Base-by-base conservation (phyloP, 2,888 invertebrate genomes). In the Rhingia campestris region DNA sequence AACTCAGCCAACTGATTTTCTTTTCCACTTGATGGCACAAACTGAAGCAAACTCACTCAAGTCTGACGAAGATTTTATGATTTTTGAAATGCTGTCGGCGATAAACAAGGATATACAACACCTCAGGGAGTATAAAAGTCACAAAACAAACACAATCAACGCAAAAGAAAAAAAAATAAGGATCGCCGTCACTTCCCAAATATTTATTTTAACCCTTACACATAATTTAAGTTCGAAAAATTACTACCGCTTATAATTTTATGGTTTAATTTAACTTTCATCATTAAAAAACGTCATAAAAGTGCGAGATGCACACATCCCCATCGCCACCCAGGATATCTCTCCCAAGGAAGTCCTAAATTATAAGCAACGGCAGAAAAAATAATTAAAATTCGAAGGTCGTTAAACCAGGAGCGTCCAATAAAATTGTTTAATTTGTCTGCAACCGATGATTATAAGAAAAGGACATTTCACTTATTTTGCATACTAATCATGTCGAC, bases 231-330 rank as follows among this genome's bases (percentile, higher is more conserved):
- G 80, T 81, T 79, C 54, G 75, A 84, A 80, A 79, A 80, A 80
- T 84, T 84, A 84, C 84, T 84, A 75, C 84, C 84, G 84, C 84
- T 84, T 80, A 84, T 84, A 84, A 84, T 75, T 84, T 84, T 84
- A 84, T 84, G 70, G 80, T 84, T 84, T 80, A 80, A 84, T 84
- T 84, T 80, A 84, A 84, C 74, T 84, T 84, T 84, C 63, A 70
- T 84, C 84, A 66, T 84, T 84, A 84, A 84, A 84, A 84, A 75
- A 54, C 70, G 51, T 66, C 84, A 70, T 84, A 84, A 84, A 82
- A 77, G 14, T 32, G 14, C 4, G 14, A 61, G 73, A 82, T 77
- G 72, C 72, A 81, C 49, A 66, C 56, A 53, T 41, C 10, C 58
- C 9, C 14, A 39, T 12, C 5, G 4, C 6, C 14, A 12, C 7